Base-by-base conservation (phyloP, 1,140 invertebrate species). In the Capitella teleta region DNA sequence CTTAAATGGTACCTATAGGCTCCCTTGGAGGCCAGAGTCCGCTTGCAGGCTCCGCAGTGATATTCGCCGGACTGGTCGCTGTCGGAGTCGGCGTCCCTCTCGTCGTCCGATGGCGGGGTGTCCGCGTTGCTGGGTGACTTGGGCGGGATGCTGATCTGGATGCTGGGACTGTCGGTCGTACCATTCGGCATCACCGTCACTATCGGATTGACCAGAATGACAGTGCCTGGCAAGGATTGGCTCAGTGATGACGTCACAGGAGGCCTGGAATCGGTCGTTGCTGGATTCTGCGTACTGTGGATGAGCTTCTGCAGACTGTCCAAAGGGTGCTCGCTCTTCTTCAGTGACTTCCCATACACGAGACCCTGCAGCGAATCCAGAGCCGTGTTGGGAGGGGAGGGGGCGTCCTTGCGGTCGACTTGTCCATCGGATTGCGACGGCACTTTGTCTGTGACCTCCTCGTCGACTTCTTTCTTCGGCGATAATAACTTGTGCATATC, bases 1-100 rank as follows among this genome's bases (percentile, higher is more conserved):
- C 89, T 92, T 50, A 96, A 73, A 63, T 97, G 92, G 71, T 95
- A 91, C 58, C 92, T 80, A 72, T 95, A 97, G 1, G 91, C 90
- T 26, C 91, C 91, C 72, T 95, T 95, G 1, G 91, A 94, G 47
- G 91, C 87, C 67, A 96, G 95, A 8, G 87, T 87, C 16, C 90
- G 91, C 72, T 94, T 91, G 76, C 92, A 97, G 18, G 37, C 37
- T 25, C n/a, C 19, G 38, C 25, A 49, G 24, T 19, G 26, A 25
- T 38, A 19, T 32, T 21, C 30, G 25, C 14, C 28, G 6, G 23
- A 14, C 45, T 26, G 38, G 12, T 52, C 16, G 28, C 26, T 16
- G 40, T 24, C n/a, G 19, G 25, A 21, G 16, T 21, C 12, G 26
- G 28, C 5, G n/a, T 28, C 10, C n/a, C 19, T 52, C 25, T 16